phyloP scores from a whole-genome alignment of 2,797 vertebrate genomes.

The Acanthornis magna region DNA sequence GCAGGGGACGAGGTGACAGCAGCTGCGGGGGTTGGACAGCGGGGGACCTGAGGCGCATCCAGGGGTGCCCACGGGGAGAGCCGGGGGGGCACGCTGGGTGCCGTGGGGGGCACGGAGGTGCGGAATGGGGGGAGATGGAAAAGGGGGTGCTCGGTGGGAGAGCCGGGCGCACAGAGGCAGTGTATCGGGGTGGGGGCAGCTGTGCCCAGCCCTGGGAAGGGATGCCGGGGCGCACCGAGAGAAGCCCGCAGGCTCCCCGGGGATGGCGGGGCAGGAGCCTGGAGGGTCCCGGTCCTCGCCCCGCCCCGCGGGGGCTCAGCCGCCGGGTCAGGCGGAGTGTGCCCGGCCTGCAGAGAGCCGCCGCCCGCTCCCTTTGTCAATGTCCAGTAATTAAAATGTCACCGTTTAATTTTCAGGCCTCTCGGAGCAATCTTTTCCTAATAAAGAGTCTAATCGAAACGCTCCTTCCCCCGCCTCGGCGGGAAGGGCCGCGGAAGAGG shows the following conservation, averaged over 20 bases:
- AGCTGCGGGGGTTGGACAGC: no score
- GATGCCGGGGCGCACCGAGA: rapidly evolving
- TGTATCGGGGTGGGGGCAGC: rapidly evolving
- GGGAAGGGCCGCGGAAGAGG: conserved; percentile 71
- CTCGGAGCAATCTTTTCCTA: conserved; percentile 86
- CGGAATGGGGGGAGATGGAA: not conserved
- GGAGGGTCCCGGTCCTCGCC: not conserved
- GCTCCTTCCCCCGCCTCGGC: conserved; percentile 70
- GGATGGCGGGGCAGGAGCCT: not conserved
- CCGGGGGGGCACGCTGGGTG: not conserved
- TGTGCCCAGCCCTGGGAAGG: not conserved
- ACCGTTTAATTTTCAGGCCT: conserved; percentile 90
- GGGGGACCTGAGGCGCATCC: not conserved
- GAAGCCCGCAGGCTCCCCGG: not conserved
- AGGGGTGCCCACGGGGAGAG: not conserved
- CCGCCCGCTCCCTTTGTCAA: conserved; percentile 82
- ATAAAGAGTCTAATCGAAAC: conserved; percentile 89
- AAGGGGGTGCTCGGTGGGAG: not conserved
- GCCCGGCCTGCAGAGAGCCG: conserved; percentile 2
- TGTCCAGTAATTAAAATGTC: conserved; percentile 98
- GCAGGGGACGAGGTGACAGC: not conserved
- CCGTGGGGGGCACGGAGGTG: not conserved
- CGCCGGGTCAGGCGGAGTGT: not conserved
- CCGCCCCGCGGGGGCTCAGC: not conserved
- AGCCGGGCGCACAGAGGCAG: not conserved